phyloP scores from a whole-genome alignment of 2,888 invertebrate genomes.

The Cynaeus angustus region DNA sequence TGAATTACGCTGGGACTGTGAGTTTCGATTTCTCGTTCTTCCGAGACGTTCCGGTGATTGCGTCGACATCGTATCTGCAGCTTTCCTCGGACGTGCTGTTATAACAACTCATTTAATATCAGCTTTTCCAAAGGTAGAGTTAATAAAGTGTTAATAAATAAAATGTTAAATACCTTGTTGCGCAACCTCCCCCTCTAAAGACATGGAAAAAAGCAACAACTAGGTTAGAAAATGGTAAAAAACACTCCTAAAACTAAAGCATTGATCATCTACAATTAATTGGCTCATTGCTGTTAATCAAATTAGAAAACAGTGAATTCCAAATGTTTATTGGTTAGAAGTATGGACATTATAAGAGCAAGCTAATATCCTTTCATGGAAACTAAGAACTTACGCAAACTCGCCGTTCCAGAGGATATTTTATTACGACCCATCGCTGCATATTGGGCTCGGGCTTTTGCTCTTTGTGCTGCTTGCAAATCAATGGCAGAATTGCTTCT shows the following conservation, averaged over 20 bases:
- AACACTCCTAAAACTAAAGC: slow-evolving; percentile 45
- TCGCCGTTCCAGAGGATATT: slow-evolving; percentile 78
- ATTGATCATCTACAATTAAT: slow-evolving; percentile 14
- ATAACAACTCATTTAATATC: slow-evolving; percentile 16
- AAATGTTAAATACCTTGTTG: slow-evolving; percentile 76
- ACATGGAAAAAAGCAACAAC: slow-evolving; percentile 67
- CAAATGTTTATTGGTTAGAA: slow-evolving; percentile 21
- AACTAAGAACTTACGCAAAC: slow-evolving; percentile 80
- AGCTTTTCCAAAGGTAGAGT: neutral
- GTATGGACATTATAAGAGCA: slow-evolving; percentile 32
- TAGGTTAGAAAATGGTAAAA: slow-evolving; percentile 48
- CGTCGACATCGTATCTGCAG: slow-evolving; percentile 73
- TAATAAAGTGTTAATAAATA: slow-evolving; percentile 44
- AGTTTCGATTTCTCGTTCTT: slow-evolving; percentile 79
- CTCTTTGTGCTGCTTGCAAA: slow-evolving; percentile 91
- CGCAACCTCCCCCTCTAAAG: slow-evolving; percentile 77
- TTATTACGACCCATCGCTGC: slow-evolving; percentile 87
- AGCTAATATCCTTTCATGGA: slow-evolving; percentile 37
- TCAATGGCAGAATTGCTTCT: slow-evolving; percentile 96
- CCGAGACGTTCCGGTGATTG: slow-evolving; percentile 77
- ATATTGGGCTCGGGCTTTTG: slow-evolving; percentile 88
- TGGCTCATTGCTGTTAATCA: slow-evolving; percentile 6
- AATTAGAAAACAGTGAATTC: slow-evolving; percentile 22
- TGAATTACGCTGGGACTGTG: slow-evolving; percentile 93
- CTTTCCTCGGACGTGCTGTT: slow-evolving; percentile 79